A percentile compares a stretch with the other conserved stretches of the same genome.
These are phyloP conservation scores for Ceriagrion tenellum DNA, from an alignment of 2,888 invertebrate genomes.

Conservation along the genomic window DNA sequence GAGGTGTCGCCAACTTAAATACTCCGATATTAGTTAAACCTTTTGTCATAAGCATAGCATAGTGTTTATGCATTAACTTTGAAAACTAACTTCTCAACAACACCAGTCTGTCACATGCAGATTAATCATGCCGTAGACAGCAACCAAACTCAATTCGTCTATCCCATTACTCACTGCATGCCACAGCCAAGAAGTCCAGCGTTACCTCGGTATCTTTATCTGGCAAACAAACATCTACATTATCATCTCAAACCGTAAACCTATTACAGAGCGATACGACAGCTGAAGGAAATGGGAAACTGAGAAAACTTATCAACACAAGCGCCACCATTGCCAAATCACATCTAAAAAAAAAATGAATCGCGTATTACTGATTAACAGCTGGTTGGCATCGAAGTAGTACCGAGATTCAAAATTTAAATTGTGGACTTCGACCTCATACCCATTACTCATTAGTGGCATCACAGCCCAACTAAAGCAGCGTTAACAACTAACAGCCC, in stretches of 20 bases:
- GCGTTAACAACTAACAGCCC: too few relatives aligned
- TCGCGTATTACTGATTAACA: background rate
- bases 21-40: background rate
- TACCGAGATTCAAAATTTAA: too few relatives aligned
- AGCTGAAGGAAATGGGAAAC: background rate
- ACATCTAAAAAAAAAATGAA: background rate
- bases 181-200: background rate
- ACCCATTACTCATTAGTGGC: too few relatives aligned
- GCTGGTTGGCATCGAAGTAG: too few relatives aligned
- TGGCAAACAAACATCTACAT: background rate
- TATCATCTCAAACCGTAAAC: background rate
- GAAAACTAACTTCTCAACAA: background rate
- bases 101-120: background rate
- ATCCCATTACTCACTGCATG: background rate
- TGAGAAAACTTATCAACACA: conserved; percentile 15
- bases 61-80: background rate
- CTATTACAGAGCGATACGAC: background rate
- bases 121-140: background rate
- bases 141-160: background rate
- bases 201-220: background rate
- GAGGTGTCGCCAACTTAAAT: background rate
- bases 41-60: background rate
- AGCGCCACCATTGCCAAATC: conserved; percentile 42
- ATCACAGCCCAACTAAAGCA: too few relatives aligned
- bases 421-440: too few relatives aligned